Percentiles rank a stretch among this genome's conserved stretches.
These are phyloP conservation scores for Seira ritae DNA, from an alignment of 2,888 invertebrate species.

Conservation along the genomic window DNA sequence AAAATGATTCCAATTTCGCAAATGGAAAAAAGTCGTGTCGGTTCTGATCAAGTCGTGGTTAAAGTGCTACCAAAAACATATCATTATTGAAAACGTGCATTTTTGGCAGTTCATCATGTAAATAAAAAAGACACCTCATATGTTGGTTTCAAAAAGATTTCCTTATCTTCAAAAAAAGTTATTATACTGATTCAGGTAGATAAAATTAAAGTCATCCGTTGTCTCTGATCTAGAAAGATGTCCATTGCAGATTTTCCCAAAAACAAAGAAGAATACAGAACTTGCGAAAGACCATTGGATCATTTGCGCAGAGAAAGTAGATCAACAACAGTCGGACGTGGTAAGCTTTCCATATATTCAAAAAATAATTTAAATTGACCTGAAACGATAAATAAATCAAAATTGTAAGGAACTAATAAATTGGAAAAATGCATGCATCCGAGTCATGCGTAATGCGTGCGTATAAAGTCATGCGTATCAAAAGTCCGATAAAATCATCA, in stretches of 20 bases:
- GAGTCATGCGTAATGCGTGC: neutral
- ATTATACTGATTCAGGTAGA: constrained; percentile 42
- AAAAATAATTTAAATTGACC: constrained; percentile 20
- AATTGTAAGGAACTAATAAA: neutral
- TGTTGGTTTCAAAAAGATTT: constrained; percentile 2
- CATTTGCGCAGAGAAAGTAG: neutral
- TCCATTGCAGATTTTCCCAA: constrained; percentile 36
- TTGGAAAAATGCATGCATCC: neutral
- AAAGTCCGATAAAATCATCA: too few species aligned
- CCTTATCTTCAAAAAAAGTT: constrained; percentile 15
- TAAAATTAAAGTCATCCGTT: constrained; percentile 20
- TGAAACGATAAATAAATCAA: neutral
- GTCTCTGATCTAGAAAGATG: constrained; percentile 21
- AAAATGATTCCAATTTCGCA: neutral
- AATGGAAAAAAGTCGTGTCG: constrained; percentile 15
- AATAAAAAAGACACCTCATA: constrained; percentile 51
- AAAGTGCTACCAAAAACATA: constrained; percentile 22
- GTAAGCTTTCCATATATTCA: constrained; percentile 41
- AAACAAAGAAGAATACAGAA: constrained; percentile 16
- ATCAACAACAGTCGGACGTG: constrained; percentile 30
- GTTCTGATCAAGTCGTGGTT: neutral
- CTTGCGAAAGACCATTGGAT: neutral
- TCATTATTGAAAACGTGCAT: constrained; percentile 22
- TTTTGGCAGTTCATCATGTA: constrained; percentile 56
- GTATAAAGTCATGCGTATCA: constrained; percentile 9